A percentile compares a stretch with the other conserved stretches of the same genome.
These are phyloP conservation scores for Haliclona indistincta DNA, from an alignment of 37 sponge, comb jelly and placozoan genomes.

Conservation along the genomic window DNA sequence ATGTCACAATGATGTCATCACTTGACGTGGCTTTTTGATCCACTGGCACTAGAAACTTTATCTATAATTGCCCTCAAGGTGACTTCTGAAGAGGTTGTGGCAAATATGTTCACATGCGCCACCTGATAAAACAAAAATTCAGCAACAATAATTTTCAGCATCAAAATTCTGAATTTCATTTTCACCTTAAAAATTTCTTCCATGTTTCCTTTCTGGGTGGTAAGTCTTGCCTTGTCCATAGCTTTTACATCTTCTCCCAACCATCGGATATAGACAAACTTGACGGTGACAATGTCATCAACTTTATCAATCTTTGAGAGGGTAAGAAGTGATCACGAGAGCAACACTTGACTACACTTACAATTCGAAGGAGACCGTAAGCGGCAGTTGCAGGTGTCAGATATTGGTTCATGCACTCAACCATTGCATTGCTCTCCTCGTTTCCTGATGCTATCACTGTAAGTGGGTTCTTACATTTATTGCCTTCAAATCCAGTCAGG, in stretches of 20 bases:
- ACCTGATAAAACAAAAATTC: conserved; percentile 43
- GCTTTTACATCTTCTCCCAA: conserved; percentile 86
- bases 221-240: conserved; percentile 78
- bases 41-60: conserved; percentile 81
- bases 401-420: conserved; percentile 19
- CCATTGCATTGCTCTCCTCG: background rate
- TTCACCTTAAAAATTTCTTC: conserved; percentile 65
- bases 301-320: conserved; percentile 76
- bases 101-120: conserved; percentile 72
- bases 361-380: conserved; percentile 75
- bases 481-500: conserved; percentile 51
- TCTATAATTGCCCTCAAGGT: conserved; percentile 56
- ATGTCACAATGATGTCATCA: too few relatives aligned
- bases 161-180: background rate
- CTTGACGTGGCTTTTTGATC: conserved; percentile 87
- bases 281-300: conserved; percentile 87
- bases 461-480: conserved; percentile 70
- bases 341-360: conserved; percentile 24
- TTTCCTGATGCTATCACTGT: conserved; percentile 42
- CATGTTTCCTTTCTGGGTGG: conserved; percentile 81
- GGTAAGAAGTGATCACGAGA: background rate
- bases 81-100: conserved; percentile 60
- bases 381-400: conserved; percentile 34
- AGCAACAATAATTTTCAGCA: background rate
- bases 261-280: conserved; percentile 88